Evolutionary conservation across 1,140 invertebrate species (phyloP).

Genomic region (Drosophila repleta): DNA sequence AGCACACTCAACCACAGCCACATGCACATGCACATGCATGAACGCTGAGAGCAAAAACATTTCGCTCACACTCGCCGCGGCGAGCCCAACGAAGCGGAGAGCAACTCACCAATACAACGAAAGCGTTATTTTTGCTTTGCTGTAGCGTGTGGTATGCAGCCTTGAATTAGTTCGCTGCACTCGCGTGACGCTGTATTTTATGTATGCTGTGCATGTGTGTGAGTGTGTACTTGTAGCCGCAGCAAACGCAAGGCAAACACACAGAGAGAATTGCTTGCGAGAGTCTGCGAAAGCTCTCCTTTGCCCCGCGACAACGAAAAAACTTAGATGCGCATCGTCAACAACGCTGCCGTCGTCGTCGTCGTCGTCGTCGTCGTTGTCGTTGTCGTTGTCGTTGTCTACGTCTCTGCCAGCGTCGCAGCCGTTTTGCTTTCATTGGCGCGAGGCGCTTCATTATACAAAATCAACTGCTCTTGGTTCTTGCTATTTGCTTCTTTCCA

Average conservation of each 20-base stretch:
- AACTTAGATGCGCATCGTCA: constrained; percentile 55
- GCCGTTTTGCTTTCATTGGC: constrained; percentile 48
- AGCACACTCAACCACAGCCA: not conserved
- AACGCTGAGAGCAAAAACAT: constrained; percentile 27
- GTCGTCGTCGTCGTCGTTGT: constrained; percentile 2
- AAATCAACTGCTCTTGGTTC: constrained; percentile 41
- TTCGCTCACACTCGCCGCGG: constrained; percentile 40
- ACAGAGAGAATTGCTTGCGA: constrained; percentile 35
- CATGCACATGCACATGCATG: constrained; percentile 14
- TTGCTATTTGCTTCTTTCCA: constrained; percentile 14
- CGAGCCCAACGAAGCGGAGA: constrained; percentile 31
- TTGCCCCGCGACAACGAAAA: constrained; percentile 34
- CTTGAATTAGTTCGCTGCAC: constrained; percentile 84
- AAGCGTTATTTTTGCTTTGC: constrained; percentile 78
- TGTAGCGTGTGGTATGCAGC: constrained; percentile 81
- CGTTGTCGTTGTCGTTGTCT: constrained; percentile 3
- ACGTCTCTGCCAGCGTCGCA: constrained; percentile 31
- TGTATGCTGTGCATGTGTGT: constrained; percentile 35
- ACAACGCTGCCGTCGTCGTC: constrained; percentile 23
- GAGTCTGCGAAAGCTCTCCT: constrained; percentile 69
- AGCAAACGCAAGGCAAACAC: constrained; percentile 52
- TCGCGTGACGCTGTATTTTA: constrained; percentile 64
- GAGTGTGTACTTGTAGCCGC: constrained; percentile 29
- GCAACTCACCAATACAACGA: constrained; percentile 61
- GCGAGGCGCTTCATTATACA: constrained; percentile 51